Conservation (phyloP, 2,113 vertebrate species). For the Syngnathus scovelli region DNA sequence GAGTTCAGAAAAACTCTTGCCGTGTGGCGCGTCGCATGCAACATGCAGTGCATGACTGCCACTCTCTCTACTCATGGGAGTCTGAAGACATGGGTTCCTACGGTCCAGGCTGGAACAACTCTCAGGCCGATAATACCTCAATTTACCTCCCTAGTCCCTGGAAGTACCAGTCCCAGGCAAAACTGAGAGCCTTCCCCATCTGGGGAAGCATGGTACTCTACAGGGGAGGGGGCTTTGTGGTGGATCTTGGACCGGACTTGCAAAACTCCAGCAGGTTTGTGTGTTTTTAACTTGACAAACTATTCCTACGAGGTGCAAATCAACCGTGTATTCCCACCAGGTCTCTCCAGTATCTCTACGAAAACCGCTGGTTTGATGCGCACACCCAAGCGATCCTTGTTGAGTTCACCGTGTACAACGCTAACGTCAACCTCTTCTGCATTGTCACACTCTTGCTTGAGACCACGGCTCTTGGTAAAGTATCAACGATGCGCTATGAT, state of each 20-base stretch:
- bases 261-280: constrained; percentile 76
- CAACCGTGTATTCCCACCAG: constrained; percentile 56
- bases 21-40: constrained; percentile 62
- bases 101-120: constrained; percentile 75
- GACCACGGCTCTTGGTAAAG: constrained; percentile 81
- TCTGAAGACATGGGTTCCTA: constrained; percentile 80
- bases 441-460: constrained; percentile 83
- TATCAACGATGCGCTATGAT: not conserved
- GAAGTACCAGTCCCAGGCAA: constrained; percentile 80
- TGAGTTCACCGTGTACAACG: constrained; percentile 94
- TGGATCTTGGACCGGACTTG: constrained; percentile 77
- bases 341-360: constrained; percentile 80
- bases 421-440: constrained; percentile 93
- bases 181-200: constrained; percentile 68
- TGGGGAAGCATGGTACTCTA: constrained; percentile 84
- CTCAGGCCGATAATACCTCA: constrained; percentile 43
- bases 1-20: constrained; percentile 79
- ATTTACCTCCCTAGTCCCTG: constrained; percentile 63
- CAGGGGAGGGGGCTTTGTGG: constrained; percentile 84
- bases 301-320: not conserved
- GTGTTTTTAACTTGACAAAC: not conserved
- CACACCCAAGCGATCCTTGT: constrained; percentile 87
- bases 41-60: constrained; percentile 64
- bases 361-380: constrained; percentile 83
- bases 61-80: constrained; percentile 77